phyloP scores from a whole-genome alignment of 2,888 invertebrate genomes.

The Allolobophora icterica region DNA sequence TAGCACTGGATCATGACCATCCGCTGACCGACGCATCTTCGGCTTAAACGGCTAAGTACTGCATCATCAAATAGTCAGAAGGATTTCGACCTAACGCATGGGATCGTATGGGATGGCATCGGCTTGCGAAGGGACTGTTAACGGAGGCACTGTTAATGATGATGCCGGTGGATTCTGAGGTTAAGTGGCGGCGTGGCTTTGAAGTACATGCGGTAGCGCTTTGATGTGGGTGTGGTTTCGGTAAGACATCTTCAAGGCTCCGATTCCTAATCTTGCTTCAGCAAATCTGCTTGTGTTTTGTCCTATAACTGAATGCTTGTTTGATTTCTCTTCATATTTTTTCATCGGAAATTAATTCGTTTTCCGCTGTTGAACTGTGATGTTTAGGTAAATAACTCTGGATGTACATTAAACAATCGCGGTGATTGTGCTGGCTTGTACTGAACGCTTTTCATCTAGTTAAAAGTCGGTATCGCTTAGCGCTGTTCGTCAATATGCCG shows the following conservation, averaged over 20 bases:
- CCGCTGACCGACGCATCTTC: neutral
- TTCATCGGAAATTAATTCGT: neutral
- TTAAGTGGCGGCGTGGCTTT: neutral
- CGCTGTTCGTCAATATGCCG: neutral
- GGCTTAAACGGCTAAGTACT: neutral
- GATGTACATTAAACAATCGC: no score
- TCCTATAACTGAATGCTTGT: neutral
- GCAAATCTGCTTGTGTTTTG: neutral
- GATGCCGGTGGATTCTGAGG: neutral
- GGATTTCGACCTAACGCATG: neutral
- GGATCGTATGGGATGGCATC: neutral
- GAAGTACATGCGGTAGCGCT: neutral
- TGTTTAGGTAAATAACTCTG: neutral
- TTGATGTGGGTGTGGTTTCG: neutral
- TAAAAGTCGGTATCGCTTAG: no score
- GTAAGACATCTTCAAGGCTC: neutral
- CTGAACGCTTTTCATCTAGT: neutral
- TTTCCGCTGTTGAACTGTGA: neutral
- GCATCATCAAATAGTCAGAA: neutral
- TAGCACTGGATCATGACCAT: neutral
- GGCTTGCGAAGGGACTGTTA: neutral
- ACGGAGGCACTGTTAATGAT: neutral
- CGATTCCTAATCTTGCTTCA: neutral
- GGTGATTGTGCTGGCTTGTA: neutral
- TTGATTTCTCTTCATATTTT: neutral